A percentile compares a stretch with the other conserved stretches of the same genome.
Evolutionary conservation across 2,113 vertebrate genomes (phyloP).

Genomic region (Pan troglodytes): NHGRI_mPanTro3-v2.1_pri NC_072403.2:106106001-106106500

Average conservation of each 20-base stretch:
- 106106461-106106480: background rate
- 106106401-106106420: background rate
- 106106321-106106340: background rate
- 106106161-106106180: background rate
- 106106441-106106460: background rate
- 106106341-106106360: background rate
- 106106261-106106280: background rate
- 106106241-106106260: background rate
- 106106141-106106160: background rate
- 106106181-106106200: background rate
- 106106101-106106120: background rate
- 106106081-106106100: background rate
- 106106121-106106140: background rate
- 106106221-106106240: background rate
- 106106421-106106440: background rate
- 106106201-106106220: background rate
- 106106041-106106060: background rate
- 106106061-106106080: background rate
- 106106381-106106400: background rate
- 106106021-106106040: background rate
- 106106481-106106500: background rate
- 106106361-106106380: background rate
- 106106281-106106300: background rate
- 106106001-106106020: background rate
- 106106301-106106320: background rate